phyloP scores from a whole-genome alignment of 2,888 invertebrate genomes.

The Halocaridina rubra region DNA sequence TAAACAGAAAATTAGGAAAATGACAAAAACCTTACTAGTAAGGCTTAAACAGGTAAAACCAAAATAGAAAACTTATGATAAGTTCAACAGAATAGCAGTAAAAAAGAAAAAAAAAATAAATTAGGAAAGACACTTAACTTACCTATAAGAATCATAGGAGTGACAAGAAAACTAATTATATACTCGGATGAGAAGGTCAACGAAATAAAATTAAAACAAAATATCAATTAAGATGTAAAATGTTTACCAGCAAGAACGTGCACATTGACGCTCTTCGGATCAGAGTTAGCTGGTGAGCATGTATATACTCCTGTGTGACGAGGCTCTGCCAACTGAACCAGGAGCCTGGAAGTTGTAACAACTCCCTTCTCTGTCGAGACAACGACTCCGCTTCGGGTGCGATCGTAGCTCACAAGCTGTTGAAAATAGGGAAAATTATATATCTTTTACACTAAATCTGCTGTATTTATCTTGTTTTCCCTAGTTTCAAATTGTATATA shows the following conservation, averaged over 20 bases:
- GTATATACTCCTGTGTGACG: slow-evolving; percentile 57
- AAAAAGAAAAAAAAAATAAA: too few species aligned
- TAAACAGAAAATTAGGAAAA: too few species aligned
- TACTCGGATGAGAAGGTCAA: background rate
- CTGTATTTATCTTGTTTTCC: too few species aligned
- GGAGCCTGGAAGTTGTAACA: slow-evolving; percentile 55
- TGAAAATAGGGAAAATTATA: background rate
- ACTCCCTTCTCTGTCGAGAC: slow-evolving; percentile 52
- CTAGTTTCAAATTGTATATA: too few species aligned
- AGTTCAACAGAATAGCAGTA: too few species aligned
- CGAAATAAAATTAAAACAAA: too few species aligned
- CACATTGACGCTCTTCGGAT: slow-evolving; percentile 55
- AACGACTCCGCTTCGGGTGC: slow-evolving; percentile 40
- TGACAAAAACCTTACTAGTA: too few species aligned
- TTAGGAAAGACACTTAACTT: too few species aligned
- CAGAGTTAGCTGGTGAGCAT: slow-evolving; percentile 53
- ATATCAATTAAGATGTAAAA: too few species aligned
- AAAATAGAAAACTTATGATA: too few species aligned
- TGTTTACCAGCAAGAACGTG: slow-evolving; percentile 55
- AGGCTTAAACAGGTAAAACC: too few species aligned
- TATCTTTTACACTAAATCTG: background rate
- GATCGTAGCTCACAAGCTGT: slow-evolving; percentile 62
- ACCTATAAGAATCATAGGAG: background rate
- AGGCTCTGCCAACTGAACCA: slow-evolving; percentile 53
- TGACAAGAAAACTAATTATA: background rate